Evolutionary conservation across 2,888 invertebrate genomes (phyloP), one percentile per base, ranked within the genome.

Genomic region (Gymnoscelis rufifasciata): DNA sequence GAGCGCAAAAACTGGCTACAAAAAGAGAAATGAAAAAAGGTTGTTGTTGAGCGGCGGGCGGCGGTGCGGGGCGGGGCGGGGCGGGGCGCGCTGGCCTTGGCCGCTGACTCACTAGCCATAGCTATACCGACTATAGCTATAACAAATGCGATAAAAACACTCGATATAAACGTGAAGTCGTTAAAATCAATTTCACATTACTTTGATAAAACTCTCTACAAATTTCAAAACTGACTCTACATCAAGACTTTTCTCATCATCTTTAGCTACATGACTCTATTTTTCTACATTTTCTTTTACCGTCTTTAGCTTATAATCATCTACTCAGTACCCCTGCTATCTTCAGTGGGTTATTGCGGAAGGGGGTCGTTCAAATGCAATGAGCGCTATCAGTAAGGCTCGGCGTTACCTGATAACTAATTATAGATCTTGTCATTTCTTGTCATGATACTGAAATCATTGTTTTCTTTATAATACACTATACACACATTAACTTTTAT

Each of bases 1-100:
- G 64, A 60, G 57, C 62, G 66, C 66, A 74, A 74, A 77, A 74
- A 74, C 71, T 67, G 71, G 64, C 62, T 47, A 60, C 61, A 74
- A 75, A 71, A 74, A 71, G 64, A 64, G 62, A 69, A 71, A 62
- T 60, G 66, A 60, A 66, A 70, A 72, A 73, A 73, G 71, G 60
- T 50, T 57, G 79, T 84, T 82, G 79, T 75, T 66, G 77, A 78
- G 84, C 86, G 83, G 84, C 84, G 83, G 86, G 86, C n/a, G n/a
- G n/a, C n/a, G n/a, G n/a, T n/a, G n/a, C n/a, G n/a, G n/a, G n/a
- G n/a, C n/a, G n/a, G n/a, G n/a, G n/a, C n/a, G n/a, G n/a, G n/a
- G n/a, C n/a, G n/a, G n/a, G n/a, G n/a, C 76, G 52, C 35, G 52
- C 57, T 63, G 84, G 81, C 84, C 84, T 84, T 83, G 83, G 66